These are phyloP conservation scores for Propithecus perrieri DNA, from an alignment of 2,797 vertebrate genomes.

Conservation along the genomic window DNA sequence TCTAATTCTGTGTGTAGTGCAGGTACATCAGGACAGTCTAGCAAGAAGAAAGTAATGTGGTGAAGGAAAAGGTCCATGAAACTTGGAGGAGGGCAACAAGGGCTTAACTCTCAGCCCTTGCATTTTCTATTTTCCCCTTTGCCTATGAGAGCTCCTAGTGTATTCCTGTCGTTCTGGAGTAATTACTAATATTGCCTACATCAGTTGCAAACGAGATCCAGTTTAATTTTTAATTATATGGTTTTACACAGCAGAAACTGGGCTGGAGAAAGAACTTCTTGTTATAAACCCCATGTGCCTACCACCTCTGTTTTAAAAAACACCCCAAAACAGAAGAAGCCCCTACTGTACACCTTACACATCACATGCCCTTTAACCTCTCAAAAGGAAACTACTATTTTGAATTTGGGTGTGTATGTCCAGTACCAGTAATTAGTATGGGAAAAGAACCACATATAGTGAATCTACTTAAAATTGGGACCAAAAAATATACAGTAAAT, in stretches of 20 bases:
- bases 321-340: neutral
- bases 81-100: neutral
- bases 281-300: neutral
- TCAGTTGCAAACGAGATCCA: neutral
- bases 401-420: neutral
- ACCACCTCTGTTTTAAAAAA: neutral
- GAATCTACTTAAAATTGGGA: neutral
- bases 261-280: neutral
- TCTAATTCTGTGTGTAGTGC: constrained; percentile 91
- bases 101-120: neutral
- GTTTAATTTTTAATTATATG: neutral
- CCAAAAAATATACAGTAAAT: neutral
- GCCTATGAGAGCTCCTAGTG: neutral
- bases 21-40: constrained; percentile 91
- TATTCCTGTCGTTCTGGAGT: neutral
- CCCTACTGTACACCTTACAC: neutral
- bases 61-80: neutral
- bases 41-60: constrained; percentile 54
- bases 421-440: neutral
- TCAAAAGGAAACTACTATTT: neutral
- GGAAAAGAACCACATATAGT: neutral
- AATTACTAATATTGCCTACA: neutral
- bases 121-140: neutral
- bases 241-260: neutral
- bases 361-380: neutral